Conservation (phyloP, 2,888 invertebrate genomes). For the Scaptomyza tumidula region DNA sequence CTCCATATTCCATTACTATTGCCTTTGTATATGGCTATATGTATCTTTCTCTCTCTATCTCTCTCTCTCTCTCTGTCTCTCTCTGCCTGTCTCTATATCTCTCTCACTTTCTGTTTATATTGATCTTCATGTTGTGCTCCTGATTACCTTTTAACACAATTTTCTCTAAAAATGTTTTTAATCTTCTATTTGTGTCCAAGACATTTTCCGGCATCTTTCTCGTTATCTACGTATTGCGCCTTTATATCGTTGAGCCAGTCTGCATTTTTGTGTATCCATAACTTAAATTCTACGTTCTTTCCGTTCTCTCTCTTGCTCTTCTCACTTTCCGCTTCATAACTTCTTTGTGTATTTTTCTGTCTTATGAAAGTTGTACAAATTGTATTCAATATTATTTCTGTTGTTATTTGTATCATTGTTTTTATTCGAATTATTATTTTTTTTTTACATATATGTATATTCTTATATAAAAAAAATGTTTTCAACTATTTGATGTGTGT, state of each 20-base stretch:
- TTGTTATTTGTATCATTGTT: slow-evolving; percentile 34
- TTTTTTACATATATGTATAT: slow-evolving; percentile 44
- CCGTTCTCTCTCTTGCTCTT: slow-evolving; percentile 23
- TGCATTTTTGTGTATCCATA: slow-evolving; percentile 65
- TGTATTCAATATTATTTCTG: slow-evolving; percentile 32
- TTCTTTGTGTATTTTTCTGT: slow-evolving; percentile 63
- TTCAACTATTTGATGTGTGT: slow-evolving; percentile 62
- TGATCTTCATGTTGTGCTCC: slow-evolving; percentile 26
- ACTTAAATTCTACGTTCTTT: slow-evolving; percentile 39
- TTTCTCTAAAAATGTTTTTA: slow-evolving; percentile 35
- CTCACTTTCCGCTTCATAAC: slow-evolving; percentile 36
- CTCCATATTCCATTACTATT: slow-evolving; percentile 36
- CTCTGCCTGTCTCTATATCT: slow-evolving; percentile 19
- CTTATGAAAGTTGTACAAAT: slow-evolving; percentile 51
- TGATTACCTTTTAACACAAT: slow-evolving; percentile 20
- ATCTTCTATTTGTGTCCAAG: slow-evolving; percentile 48
- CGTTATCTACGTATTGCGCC: slow-evolving; percentile 66
- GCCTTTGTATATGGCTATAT: slow-evolving; percentile 38
- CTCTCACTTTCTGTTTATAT: slow-evolving; percentile 25
- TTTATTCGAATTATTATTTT: slow-evolving; percentile 42
- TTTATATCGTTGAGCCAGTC: slow-evolving; percentile 71
- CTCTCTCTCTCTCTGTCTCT: slow-evolving; percentile 34
- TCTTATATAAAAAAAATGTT: slow-evolving; percentile 36
- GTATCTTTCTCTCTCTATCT: slow-evolving; percentile 22
- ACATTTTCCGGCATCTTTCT: slow-evolving; percentile 51